Base-by-base conservation (phyloP, 2,888 invertebrate genomes). In the Lumbricus terrestris region DNA sequence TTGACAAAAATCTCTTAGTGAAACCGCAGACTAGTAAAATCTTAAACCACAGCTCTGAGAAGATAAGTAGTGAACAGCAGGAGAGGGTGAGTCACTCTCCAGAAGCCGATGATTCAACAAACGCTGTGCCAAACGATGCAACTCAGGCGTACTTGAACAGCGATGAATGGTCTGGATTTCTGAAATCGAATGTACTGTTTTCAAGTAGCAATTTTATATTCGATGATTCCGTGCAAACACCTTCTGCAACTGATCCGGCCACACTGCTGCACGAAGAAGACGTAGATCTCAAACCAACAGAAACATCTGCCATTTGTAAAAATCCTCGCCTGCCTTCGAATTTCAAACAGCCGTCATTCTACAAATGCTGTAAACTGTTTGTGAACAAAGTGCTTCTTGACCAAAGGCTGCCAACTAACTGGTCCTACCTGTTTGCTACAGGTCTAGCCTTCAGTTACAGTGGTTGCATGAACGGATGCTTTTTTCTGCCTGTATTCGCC, bases 371-470 rank as follows among this genome's bases (percentile, higher is more conserved):
- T 11, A 69, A 69, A n/a, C n/a, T 69, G 69, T n/a, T 69, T 69
- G 69, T 69, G n/a, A 69, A n/a, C 69, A 69, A 69, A 11, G 69
- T 69, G 69, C 69, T 69, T 69, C 69, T 69, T 69, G 69, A 69
- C 69, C 29, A n/a, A 69, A 69, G 69, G 69, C 69, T 69, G 8
- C 29, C n/a, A 8, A n/a, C 29, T 29, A 69, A 69, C 69, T 69
- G 69, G 69, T 69, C 69, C 69, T 69, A 69, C n/a, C 69, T 69
- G 69, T 69, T 69, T n/a, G 69, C n/a, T 69, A 69, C 69, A 69
- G 69, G 69, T 69, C n/a, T 69, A 69, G 69, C 11, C 29, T 69
- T 69, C 69, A 69, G 69, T 13, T n/a, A 69, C 29, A 8, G 69
- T 69, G 69, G 69, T 3, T n/a, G n/a, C 69, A 69, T 69, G 69